These are phyloP conservation scores for Ditylenchus dipsaci DNA, from an alignment of 1,140 invertebrate genomes.

Conservation along the genomic window DNA sequence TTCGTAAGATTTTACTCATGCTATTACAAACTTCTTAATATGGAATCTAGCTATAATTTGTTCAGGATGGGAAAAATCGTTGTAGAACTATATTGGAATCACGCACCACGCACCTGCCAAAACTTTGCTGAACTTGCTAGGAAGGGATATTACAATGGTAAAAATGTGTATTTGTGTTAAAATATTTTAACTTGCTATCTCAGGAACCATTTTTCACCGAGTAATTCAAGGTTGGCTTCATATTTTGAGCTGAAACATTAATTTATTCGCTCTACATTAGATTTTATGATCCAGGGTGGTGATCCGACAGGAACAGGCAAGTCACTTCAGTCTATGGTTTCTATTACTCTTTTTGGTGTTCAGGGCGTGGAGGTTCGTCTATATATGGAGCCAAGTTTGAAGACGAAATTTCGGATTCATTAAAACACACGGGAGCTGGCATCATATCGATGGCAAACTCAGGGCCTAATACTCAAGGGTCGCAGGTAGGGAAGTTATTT, in stretches of 20 bases:
- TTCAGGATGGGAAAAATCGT: constrained; percentile 7
- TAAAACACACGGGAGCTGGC: constrained; percentile 87
- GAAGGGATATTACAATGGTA: constrained; percentile 6
- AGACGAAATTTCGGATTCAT: constrained; percentile 87
- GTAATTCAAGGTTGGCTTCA: constrained; percentile 83
- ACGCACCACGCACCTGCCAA: constrained; percentile 16
- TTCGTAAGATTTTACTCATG: too few species aligned
- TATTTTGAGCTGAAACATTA: constrained; percentile 69
- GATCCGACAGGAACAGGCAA: constrained; percentile 85
- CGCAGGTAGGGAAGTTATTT: constrained; percentile 62
- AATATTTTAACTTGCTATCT: constrained; percentile 69
- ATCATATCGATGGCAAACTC: constrained; percentile 88
- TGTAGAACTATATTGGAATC: constrained; percentile 20
- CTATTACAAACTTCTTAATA: too few species aligned
- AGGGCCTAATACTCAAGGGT: constrained; percentile 91
- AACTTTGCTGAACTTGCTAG: constrained; percentile 17
- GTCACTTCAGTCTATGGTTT: neutral
- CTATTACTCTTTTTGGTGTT: constrained; percentile 1
- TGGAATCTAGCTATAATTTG: neutral
- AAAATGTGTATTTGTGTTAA: too few species aligned
- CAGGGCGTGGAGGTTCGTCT: constrained; percentile 81
- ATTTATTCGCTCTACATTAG: constrained; percentile 1
- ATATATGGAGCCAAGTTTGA: constrained; percentile 89
- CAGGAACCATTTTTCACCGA: constrained; percentile 89
- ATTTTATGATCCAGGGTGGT: constrained; percentile 74